Evolutionary conservation across 2,888 invertebrate species (phyloP), one percentile per base, ranked within the genome.

Genomic region (Tachystola acroxantha): DNA sequence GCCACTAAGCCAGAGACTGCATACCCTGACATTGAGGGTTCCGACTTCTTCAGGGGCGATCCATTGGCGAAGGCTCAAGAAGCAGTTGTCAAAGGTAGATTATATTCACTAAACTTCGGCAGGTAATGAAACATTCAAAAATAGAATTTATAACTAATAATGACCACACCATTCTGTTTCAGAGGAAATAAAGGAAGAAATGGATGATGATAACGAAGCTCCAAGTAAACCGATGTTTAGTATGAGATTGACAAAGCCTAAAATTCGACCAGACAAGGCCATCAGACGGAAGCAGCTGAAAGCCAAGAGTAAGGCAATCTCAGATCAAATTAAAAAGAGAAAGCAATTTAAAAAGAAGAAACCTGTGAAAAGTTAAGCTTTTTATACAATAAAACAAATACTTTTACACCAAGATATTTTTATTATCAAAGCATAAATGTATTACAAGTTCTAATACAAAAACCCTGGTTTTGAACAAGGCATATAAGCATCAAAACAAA

Each of bases 21-120:
- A 0, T 95, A 95, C 53, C 89, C 91, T 19, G 86, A 93, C 13
- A 91, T 92, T 57, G 93, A 93, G 16, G 88, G 92, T 32, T 91
- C 93, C 36, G 93, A 94, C 41, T 90, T 95, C 53, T 95, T 95
- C 54, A 88, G 89, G 43, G 91, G 89, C 3, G 91, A 93, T 66
- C 84, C 90, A 1, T 48, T 91, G 37, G 86, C 89, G 48, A 90
- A 89, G 40, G 92, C 92, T 1, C 72, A 88, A 57, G 74, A 89
- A 59, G 66, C 81, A 35, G 37, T 87, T 35, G 48, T 82, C 4
- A 81, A 88, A 77, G 80, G 87, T 84, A 59, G 42, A 28, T 41
- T 25, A 28, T 9, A 13, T 16, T n/a, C 16, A 30, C 14, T 11
- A 7, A 7, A 19, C 19, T 5, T 20, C 6, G 6, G 6, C 6